Percentiles rank a stretch among this genome's conserved stretches.
phyloP scores from a whole-genome alignment of 2,113 vertebrate genomes.

The Psittacara wagleri region DNA sequence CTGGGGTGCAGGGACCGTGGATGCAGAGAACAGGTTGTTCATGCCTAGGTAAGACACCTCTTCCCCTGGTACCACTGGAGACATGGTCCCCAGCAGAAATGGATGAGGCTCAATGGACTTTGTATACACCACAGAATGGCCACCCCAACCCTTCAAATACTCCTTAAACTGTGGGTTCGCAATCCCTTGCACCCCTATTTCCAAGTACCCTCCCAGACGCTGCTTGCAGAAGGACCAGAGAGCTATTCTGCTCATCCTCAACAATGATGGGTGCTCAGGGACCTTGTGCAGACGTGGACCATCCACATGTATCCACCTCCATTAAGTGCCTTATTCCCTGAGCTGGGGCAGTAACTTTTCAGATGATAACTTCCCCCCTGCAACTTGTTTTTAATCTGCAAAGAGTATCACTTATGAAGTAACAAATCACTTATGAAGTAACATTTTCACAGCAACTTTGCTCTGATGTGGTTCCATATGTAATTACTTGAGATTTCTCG shows the following conservation, averaged over 20 bases:
- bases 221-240: background rate
- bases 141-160: background rate
- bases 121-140: no score
- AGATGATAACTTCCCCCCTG: background rate
- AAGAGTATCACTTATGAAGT: background rate
- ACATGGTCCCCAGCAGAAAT: background rate
- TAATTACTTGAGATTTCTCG: conserved; percentile 35
- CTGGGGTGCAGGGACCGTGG: conserved; percentile 82
- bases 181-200: background rate
- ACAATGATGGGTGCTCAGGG: background rate
- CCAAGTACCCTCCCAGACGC: background rate
- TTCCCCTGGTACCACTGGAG: background rate
- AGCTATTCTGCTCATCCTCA: background rate
- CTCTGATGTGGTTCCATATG: background rate
- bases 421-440: background rate
- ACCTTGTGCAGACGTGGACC: background rate
- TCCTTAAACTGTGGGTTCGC: background rate
- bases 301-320: background rate
- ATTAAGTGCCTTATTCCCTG: background rate
- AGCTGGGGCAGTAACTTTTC: background rate
- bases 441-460: background rate
- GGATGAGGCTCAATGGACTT: background rate
- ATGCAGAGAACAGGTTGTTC: conserved; percentile 73
- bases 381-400: background rate
- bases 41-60: conserved; percentile 73